Evolutionary conservation across 2,797 vertebrate genomes (phyloP), one percentile per base, ranked within the genome.

Genomic region (Phoebastria nigripes): DNA sequence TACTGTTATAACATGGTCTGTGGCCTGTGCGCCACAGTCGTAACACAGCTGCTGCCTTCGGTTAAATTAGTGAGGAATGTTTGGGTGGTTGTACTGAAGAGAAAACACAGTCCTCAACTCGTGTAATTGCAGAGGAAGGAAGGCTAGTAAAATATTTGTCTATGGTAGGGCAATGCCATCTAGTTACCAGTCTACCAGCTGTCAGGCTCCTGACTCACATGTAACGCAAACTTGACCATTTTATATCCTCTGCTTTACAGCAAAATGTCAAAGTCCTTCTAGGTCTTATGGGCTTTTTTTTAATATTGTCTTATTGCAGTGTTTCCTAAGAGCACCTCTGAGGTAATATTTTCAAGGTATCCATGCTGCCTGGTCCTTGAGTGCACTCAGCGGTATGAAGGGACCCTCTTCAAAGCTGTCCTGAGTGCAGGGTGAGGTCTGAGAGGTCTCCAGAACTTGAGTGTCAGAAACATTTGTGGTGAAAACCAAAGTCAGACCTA

Each of bases 101-200:
- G 51, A 86, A 86, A 90, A 74, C 28, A 54, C 7, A 26, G 26
- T 81, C 37, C 35, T 86, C 55, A 84, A 77, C 55, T 86, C n/a
- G 0, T 83, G n/a, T 91, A 83, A 89, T 89, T 87, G 44, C 63
- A 87, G 83, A 52, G 4, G 41, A 66, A 95, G 85, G 47, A 72
- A 69, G 51, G 70, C 73, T 92, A 44, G 42, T 92, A 74, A 94
- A 94, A 93, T 95, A 95, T 94, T 94, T 94, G 92, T 96, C 91
- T 87, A 83, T 92, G 89, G 84, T 74, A 94, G 87, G 89, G 83
- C 79, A 87, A 51, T 93, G 74, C 83, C 79, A 89, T 96, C 83
- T 69, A 79, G 47, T 93, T 92, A 87, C 71, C 74, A 92, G 83
- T 74, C 90, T 96, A 83, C 91, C 96, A 96, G 82, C 96, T 95